Conservation (phyloP, 2,797 vertebrate species). For the Sebastes minor region DNA sequence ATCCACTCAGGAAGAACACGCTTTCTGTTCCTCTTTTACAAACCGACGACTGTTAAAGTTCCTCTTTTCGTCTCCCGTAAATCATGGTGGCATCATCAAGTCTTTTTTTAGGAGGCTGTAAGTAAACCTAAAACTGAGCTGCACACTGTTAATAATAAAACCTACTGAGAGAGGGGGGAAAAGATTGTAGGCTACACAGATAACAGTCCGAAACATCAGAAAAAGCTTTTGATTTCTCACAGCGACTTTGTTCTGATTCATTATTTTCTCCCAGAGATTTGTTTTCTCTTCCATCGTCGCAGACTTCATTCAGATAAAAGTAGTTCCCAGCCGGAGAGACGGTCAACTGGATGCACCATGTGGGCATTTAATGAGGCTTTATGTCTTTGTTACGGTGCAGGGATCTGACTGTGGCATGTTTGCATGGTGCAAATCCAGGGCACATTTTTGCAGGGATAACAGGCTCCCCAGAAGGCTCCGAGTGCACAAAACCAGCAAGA, state of each 20-base stretch:
- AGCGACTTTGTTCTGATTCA: conserved; percentile 24
- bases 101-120: neutral
- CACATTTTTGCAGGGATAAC: conserved; percentile 25
- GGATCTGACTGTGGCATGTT: conserved; percentile 3
- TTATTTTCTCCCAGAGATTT: conserved; percentile 30
- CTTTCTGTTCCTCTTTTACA: conserved; percentile 66
- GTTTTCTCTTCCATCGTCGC: neutral
- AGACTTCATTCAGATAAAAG: conserved; percentile 11
- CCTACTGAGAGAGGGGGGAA: neutral
- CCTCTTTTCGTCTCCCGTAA: conserved; percentile 59
- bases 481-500: neutral
- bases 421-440: neutral
- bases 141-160: neutral
- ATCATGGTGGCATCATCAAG: neutral
- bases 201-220: conserved; percentile 18
- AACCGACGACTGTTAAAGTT: conserved; percentile 57
- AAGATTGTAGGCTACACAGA: neutral
- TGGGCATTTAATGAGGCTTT: conserved; percentile 49
- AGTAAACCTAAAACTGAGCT: neutral
- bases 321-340: neutral
- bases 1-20: neutral
- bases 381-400: conserved; percentile 21
- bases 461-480: neutral
- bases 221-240: conserved; percentile 5
- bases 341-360: conserved; percentile 11